Conservation (phyloP, 2,113 vertebrate species). For the Danionella cerebrum region DNA sequence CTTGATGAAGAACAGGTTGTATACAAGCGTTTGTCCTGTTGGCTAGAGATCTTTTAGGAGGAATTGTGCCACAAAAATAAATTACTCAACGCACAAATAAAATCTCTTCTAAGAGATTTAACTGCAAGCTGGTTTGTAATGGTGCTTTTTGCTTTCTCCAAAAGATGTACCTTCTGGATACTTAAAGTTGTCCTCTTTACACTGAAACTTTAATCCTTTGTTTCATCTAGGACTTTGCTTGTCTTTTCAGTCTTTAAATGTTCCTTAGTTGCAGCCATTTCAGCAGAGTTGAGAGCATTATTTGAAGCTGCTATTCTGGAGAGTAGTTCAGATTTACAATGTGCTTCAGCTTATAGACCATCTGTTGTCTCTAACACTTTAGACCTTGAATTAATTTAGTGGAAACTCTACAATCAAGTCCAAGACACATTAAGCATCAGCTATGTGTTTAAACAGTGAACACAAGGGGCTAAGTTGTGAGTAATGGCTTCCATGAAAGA, state of each 20-base stretch:
- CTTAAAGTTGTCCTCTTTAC: no score
- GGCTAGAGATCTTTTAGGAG: no score
- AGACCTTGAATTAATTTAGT: slow-evolving; percentile 51
- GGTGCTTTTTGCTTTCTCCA: no score
- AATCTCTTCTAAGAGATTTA: no score
- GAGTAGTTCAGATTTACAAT: background rate
- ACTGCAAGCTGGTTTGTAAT: no score
- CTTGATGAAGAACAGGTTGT: no score
- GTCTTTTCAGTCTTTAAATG: background rate
- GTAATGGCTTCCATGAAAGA: slow-evolving; percentile 19
- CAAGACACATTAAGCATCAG: slow-evolving; percentile 35
- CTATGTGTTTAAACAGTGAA: slow-evolving; percentile 21
- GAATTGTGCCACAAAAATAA: no score
- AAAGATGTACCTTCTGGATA: no score
- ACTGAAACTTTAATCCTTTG: background rate
- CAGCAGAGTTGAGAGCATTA: background rate
- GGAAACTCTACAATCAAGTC: slow-evolving; percentile 48
- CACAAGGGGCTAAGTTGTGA: slow-evolving; percentile 21
- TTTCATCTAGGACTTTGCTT: background rate
- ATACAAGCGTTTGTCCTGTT: no score
- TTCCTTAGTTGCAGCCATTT: background rate
- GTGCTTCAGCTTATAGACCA: background rate
- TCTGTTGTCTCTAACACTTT: slow-evolving; percentile 24
- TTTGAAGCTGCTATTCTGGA: background rate
- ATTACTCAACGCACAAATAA: no score